phyloP scores from a whole-genome alignment of 2,888 invertebrate species.

The Periphyllus acericola region DNA sequence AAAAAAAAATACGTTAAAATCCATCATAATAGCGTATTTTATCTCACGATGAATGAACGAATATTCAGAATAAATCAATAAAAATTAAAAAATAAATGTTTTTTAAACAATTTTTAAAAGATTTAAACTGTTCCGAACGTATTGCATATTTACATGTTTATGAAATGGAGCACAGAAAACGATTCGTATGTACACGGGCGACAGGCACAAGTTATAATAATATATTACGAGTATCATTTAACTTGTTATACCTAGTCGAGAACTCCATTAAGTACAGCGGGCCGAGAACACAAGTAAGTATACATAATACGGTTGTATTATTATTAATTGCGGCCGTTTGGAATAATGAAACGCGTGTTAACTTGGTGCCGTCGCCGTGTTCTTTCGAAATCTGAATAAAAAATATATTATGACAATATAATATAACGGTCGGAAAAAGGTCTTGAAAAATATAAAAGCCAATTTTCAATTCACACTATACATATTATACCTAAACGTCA shows the following conservation, averaged over 20 bases:
- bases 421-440: neutral
- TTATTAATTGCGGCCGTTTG: neutral
- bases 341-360: neutral
- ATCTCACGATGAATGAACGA: too few relatives aligned
- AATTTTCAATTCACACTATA: neutral
- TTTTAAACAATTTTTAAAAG: too few relatives aligned
- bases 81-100: too few relatives aligned
- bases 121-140: too few relatives aligned
- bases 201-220: too few relatives aligned
- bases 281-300: neutral
- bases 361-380: neutral
- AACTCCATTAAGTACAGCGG: neutral
- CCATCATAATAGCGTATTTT: too few relatives aligned
- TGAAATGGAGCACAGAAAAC: neutral
- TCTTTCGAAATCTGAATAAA: neutral
- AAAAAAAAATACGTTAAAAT: too few relatives aligned
- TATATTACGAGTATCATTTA: too few relatives aligned
- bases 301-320: neutral
- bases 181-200: neutral
- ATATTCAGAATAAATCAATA: too few relatives aligned
- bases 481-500: neutral
- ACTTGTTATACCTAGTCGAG: neutral
- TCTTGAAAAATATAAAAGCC: neutral
- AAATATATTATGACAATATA: neutral
- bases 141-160: neutral